Base-by-base conservation (phyloP, 2,888 invertebrate genomes). In the Clistopyga incitator region DNA sequence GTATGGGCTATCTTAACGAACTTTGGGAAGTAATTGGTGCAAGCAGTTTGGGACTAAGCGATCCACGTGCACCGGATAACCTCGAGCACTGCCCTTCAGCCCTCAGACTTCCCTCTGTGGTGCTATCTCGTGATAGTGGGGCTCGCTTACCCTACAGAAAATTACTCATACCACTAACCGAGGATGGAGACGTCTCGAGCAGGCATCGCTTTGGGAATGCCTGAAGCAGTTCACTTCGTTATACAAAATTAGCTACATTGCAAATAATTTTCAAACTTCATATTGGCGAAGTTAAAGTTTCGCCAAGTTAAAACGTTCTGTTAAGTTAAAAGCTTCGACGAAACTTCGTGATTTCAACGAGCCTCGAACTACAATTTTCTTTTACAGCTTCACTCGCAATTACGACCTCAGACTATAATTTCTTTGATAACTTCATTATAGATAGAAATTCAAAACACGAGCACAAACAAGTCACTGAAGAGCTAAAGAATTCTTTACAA, bases 1-100 rank as follows among this genome's bases (percentile, higher is more conserved):
- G 34, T 86, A 67, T 84, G 85, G 88, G 88, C 88, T 88, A 38
- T 38, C 34, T 38, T 87, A 89, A 89, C 87, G 87, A 86, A 87
- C 87, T 86, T 84, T 81, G 84, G 71, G 85, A 84, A 79, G 82
- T 85, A 78, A 23, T 78, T 81, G 81, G 79, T 76, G 84, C 84
- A 81, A 86, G 86, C 84, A 74, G 78, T 85, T 82, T 61, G 54
- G 84, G 85, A 86, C 84, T 50, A 59, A 64, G 38, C 25, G 29
- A 25, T 25, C 29, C 15, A 59, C 52, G 23, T 52, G 47, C 42
- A 68, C 85, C 76, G 82, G 84, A 85, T 84, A 85, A 88, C 85
- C 85, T 87, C 84, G 78, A 84, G 86, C 82, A 86, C 83, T 67
- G 64, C 45, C 47, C n/a, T 11, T 68, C 34, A 34, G 4, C 25